phyloP scores from a whole-genome alignment of 2,888 invertebrate genomes.

The Melinaea menophilus region DNA sequence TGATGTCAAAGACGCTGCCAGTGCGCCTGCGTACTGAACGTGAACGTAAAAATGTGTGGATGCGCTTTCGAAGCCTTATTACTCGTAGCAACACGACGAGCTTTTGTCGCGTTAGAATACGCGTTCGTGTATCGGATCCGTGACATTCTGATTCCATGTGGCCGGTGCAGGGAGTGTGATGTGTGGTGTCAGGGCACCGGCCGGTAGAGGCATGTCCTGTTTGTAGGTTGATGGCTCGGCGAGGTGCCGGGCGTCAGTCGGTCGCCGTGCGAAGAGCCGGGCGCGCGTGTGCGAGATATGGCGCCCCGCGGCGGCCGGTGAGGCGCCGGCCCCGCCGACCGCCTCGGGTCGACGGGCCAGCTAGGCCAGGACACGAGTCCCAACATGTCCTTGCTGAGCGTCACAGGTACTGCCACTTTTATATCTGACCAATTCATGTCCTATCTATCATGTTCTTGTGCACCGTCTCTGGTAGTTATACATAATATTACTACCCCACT shows the following conservation, averaged over 20 bases:
- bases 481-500: no score
- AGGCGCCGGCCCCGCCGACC: conserved; percentile 77
- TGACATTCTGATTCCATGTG: conserved; percentile 29
- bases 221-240: conserved; percentile 44
- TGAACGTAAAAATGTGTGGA: conserved; percentile 44
- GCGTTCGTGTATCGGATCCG: conserved; percentile 28
- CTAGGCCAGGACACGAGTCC: conserved; percentile 60
- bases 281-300: conserved; percentile 66
- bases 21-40: conserved; percentile 38
- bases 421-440: no score
- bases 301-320: conserved; percentile 77
- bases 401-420: conserved; percentile 58
- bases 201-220: conserved; percentile 40
- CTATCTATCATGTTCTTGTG: no score
- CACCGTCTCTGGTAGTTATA: no score
- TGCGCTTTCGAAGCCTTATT: conserved; percentile 45
- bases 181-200: conserved; percentile 36
- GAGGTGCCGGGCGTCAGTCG: conserved; percentile 55
- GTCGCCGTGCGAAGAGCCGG: conserved; percentile 71
- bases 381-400: conserved; percentile 78
- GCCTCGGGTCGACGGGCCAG: conserved; percentile 76
- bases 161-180: conserved; percentile 31
- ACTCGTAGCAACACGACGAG: conserved; percentile 38
- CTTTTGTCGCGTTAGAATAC: conserved; percentile 36
- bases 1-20: conserved; percentile 64